These are phyloP conservation scores for Eupithecia pulchellata DNA, from an alignment of 2,888 invertebrate genomes.

Conservation along the genomic window DNA sequence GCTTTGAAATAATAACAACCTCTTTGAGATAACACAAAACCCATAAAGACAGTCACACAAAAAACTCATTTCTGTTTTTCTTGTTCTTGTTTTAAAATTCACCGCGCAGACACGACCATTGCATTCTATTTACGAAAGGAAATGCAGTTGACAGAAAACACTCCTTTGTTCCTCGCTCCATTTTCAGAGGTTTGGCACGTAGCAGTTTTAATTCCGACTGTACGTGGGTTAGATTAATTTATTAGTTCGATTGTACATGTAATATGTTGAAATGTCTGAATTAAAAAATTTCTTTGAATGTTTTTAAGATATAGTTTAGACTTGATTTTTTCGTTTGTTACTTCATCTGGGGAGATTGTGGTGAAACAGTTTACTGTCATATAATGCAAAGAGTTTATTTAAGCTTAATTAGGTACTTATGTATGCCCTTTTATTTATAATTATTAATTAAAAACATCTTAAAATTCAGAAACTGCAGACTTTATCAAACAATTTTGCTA, in stretches of 20 bases:
- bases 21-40: slow-evolving; percentile 34
- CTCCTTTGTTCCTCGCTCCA: slow-evolving; percentile 70
- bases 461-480: too few relatives aligned
- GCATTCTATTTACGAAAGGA: slow-evolving; percentile 76
- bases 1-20: slow-evolving; percentile 30
- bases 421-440: too few relatives aligned
- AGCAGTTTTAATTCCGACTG: slow-evolving; percentile 47
- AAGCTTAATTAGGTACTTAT: too few relatives aligned
- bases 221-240: slow-evolving; percentile 45
- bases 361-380: too few relatives aligned
- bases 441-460: too few relatives aligned
- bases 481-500: too few relatives aligned
- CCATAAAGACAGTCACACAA: slow-evolving; percentile 50
- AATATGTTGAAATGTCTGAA: not conserved
- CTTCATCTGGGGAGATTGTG: too few relatives aligned
- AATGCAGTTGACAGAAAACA: slow-evolving; percentile 76
- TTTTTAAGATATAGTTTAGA: too few relatives aligned
- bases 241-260: slow-evolving; percentile 39
- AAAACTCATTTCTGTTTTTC: slow-evolving; percentile 54
- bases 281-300: too few relatives aligned
- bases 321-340: too few relatives aligned
- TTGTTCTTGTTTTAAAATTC: slow-evolving; percentile 55
- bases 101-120: slow-evolving; percentile 61
- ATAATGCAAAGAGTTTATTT: too few relatives aligned
- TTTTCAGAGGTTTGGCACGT: slow-evolving; percentile 50